These are phyloP conservation scores for Camelus bactrianus DNA, from an alignment of 2,113 vertebrate genomes.

Conservation along the genomic window DNA sequence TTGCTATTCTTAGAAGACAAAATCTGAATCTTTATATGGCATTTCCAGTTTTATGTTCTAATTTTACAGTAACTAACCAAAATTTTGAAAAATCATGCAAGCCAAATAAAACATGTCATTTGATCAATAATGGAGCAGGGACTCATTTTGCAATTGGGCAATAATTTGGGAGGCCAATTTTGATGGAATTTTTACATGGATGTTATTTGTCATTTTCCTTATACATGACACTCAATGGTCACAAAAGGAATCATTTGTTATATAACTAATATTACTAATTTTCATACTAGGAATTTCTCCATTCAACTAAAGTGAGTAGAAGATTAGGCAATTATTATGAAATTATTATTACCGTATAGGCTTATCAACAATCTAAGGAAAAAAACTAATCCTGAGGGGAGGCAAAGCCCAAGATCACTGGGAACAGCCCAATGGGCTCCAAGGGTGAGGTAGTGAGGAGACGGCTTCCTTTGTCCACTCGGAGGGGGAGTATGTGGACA, in stretches of 20 bases:
- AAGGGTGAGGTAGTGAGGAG: no score
- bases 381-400: background rate
- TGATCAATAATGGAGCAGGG: background rate
- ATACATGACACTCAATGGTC: background rate
- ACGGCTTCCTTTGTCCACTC: background rate
- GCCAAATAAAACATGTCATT: conserved; percentile 2
- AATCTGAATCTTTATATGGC: background rate
- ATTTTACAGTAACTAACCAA: background rate
- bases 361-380: conserved; percentile 25
- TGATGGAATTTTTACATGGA: conserved; percentile 4
- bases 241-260: background rate
- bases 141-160: background rate
- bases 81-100: background rate
- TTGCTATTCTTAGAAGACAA: background rate
- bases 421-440: background rate
- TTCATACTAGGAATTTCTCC: conserved; percentile 28
- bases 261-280: conserved; percentile 21
- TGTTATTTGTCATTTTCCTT: background rate
- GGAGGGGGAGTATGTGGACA: background rate
- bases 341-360: conserved; percentile 17
- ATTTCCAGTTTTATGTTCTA: conserved; percentile 23
- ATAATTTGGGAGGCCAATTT: background rate
- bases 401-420: background rate
- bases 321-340: conserved; percentile 29
- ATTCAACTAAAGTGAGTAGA: conserved; percentile 25